phyloP scores from a whole-genome alignment of 2,888 invertebrate genomes.

The Agrotis exclamationis region DNA sequence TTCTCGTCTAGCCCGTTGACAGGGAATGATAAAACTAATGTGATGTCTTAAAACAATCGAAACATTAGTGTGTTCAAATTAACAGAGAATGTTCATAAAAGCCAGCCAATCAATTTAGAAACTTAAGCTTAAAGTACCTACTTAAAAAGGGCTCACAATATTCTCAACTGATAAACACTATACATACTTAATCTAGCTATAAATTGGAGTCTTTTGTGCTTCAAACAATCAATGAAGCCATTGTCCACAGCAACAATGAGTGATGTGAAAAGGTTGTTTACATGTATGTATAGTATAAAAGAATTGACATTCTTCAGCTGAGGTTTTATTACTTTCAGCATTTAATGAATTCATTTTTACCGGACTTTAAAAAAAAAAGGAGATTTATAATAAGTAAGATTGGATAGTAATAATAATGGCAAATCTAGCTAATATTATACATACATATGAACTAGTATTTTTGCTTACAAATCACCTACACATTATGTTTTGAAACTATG shows the following conservation, averaged over 20 bases:
- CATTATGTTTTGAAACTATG: slow-evolving; percentile 54
- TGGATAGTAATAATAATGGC: not conserved
- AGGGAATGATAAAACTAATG: not conserved
- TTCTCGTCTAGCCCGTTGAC: no score
- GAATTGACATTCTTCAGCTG: not conserved
- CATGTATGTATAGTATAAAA: slow-evolving; percentile 1
- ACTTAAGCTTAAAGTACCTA: not conserved
- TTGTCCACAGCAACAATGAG: not conserved
- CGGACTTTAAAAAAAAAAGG: no score
- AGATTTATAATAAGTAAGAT: not conserved
- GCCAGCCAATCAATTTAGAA: not conserved
- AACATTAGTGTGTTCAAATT: not conserved
- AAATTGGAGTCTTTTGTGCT: not conserved
- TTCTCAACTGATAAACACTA: not conserved
- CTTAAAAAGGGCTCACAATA: not conserved
- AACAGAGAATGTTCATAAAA: not conserved
- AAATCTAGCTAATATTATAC: slow-evolving; percentile 6
- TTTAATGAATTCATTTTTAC: not conserved
- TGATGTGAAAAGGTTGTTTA: not conserved
- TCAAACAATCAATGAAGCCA: slow-evolving; percentile 3
- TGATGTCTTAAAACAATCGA: slow-evolving; percentile 5
- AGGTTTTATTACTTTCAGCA: not conserved
- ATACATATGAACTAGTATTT: slow-evolving; percentile 11
- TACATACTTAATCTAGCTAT: not conserved
- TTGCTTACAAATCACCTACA: slow-evolving; percentile 29